Evolutionary conservation across 2,797 vertebrate species (phyloP).

Genomic region (Falco rusticolus): DNA sequence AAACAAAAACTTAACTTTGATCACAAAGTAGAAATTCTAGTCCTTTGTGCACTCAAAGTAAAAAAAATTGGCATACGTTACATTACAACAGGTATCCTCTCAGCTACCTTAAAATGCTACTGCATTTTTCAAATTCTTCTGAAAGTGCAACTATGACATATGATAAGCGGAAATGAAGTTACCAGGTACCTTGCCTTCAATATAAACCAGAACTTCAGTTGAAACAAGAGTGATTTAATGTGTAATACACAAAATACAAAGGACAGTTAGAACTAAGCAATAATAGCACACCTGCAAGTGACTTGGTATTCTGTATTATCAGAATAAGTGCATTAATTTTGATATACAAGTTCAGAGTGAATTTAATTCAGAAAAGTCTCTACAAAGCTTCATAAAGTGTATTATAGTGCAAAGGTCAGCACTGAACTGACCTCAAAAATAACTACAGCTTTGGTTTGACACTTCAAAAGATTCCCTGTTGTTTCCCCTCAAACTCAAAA

Average conservation of each 20-base stretch:
- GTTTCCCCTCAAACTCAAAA: conserved; percentile 29
- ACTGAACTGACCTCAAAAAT: conserved; percentile 57
- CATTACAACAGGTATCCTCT: neutral
- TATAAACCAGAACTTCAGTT: neutral
- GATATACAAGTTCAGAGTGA: neutral
- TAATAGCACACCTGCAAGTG: neutral
- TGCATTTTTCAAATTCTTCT: neutral
- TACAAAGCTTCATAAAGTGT: neutral
- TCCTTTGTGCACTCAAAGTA: neutral
- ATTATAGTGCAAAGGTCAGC: conserved; percentile 33
- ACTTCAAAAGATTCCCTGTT: conserved; percentile 50
- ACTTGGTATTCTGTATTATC: neutral
- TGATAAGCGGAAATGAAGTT: neutral
- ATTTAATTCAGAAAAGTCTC: neutral
- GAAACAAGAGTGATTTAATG: neutral
- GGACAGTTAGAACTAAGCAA: neutral
- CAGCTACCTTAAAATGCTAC: neutral
- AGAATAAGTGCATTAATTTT: conserved; percentile 14
- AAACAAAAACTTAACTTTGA: neutral
- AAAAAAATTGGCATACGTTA: neutral
- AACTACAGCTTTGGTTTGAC: conserved; percentile 55
- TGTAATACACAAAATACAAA: neutral
- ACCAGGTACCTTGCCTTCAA: neutral
- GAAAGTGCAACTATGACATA: neutral
- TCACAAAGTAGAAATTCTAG: neutral